Evolutionary conservation across 2,113 vertebrate species (phyloP).

Genomic region (Gnathonemus longibarbis): DNA sequence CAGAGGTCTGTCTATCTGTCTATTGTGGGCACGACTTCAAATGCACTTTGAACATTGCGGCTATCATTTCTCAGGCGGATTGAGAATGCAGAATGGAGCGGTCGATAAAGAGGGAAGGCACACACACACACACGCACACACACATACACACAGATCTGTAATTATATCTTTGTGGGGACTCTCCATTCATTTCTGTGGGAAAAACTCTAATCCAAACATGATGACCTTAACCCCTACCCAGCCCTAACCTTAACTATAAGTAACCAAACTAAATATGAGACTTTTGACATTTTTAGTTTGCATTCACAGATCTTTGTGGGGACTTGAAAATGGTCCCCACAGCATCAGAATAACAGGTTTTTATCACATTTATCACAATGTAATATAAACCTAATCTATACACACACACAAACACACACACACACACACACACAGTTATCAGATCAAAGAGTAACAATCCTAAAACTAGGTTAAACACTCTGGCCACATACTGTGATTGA

Average conservation of each 20-base stretch:
- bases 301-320: no score
- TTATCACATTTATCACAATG: no score
- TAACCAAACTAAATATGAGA: no score
- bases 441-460: conserved; percentile 14
- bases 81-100: neutral
- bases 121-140: neutral
- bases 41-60: neutral
- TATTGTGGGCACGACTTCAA: conserved; percentile 12
- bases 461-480: neutral
- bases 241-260: no score
- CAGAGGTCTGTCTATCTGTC: conserved; percentile 2
- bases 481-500: neutral
- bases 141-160: neutral
- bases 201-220: no score
- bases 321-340: no score
- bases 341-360: no score
- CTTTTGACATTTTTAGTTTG: no score
- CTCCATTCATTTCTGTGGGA: no score
- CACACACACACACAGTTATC: neutral
- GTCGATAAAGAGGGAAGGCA: neutral
- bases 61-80: neutral
- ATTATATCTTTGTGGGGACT: no score
- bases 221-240: no score
- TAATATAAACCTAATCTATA: no score
- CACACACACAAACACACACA: neutral